Evolutionary conservation across 2,113 vertebrate genomes (phyloP), one percentile per base, ranked within the genome.

Genomic region (Chlorodrepanis virens): DNA sequence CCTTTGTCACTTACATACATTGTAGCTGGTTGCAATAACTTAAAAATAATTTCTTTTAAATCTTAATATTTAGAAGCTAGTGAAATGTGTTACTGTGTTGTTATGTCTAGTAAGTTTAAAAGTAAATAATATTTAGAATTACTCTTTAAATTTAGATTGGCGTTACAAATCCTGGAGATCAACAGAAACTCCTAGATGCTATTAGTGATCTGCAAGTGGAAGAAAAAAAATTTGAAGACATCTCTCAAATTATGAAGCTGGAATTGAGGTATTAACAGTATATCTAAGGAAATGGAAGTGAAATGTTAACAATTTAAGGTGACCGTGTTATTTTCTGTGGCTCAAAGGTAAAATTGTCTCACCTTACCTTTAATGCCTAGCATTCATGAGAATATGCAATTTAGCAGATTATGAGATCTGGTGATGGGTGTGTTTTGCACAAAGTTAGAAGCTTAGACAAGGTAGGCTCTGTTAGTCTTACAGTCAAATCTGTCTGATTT

Each of bases 151-250:
- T 95, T 93, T 97, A 99, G 99, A 97, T 99, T 75, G 99, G 99
- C 29, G 94, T 99, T 97, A 97, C 92, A 60, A 95, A 98, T 93
- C 96, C 96, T 54, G 96, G 33, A 94, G 99, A 99, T 91, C 99
- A 98, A 59, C 96, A 98, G 94, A 99, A 98, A 98, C 92, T 99
- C 84, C 67, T 99, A 80, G 96, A 69, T 64, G 98, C 98, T 89
- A 44, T 98, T 96, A 98, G 98, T 2, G 97, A 99, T 94, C 97
- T 99, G 45, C 97, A 98, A 28, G 91, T 98, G 82, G 98, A 99
- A 97, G 97, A 97, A 83, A 95, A 98, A 91, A 98, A 98, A 95
- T 91, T 98, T 77, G 98, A 96, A 80, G 98, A 98, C 2, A 57
- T 99, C 74, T 78, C 95, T 63, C 96, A 97, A 91, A 93, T 99